Evolutionary conservation across 2,888 invertebrate genomes (phyloP).

Genomic region (Stictocephala bisonia): DNA sequence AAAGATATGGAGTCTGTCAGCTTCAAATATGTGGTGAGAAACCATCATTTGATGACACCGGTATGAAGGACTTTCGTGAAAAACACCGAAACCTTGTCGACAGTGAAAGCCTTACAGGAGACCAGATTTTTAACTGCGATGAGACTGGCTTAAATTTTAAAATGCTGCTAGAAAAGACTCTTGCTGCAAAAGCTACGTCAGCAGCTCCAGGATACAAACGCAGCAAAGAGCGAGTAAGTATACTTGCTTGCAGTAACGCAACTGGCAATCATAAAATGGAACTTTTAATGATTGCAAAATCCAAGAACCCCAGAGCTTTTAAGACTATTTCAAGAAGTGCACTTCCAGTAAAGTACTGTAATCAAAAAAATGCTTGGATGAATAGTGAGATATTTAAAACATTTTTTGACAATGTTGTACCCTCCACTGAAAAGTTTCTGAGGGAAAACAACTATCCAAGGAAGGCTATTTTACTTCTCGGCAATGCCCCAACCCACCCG

Average conservation of each 20-base stretch:
- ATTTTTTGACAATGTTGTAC: slow-evolving; percentile 37
- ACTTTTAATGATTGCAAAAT: slow-evolving; percentile 24
- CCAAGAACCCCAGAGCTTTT: slow-evolving; percentile 27
- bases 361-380: slow-evolving; percentile 39
- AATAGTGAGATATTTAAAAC: slow-evolving; percentile 30
- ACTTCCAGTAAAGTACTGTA: slow-evolving; percentile 25
- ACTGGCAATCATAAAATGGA: slow-evolving; percentile 38
- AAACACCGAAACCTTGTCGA: slow-evolving; percentile 18
- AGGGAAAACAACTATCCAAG: slow-evolving; percentile 41
- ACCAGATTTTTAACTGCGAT: slow-evolving; percentile 44
- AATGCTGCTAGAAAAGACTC: slow-evolving; percentile 47
- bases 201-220: slow-evolving; percentile 31
- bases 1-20: slow-evolving; percentile 36
- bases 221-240: slow-evolving; percentile 35
- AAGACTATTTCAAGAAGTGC: slow-evolving; percentile 10
- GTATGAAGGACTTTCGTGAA: slow-evolving; percentile 21
- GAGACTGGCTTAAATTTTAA: slow-evolving; percentile 50
- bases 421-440: slow-evolving; percentile 32
- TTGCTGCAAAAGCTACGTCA: slow-evolving; percentile 35
- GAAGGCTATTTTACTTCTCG: slow-evolving; percentile 34
- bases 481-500: slow-evolving; percentile 31
- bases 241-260: slow-evolving; percentile 44
- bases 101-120: slow-evolving; percentile 27
- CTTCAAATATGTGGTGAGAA: slow-evolving; percentile 42
- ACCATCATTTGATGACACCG: slow-evolving; percentile 31